Evolutionary conservation across 1,140 invertebrate species (phyloP).

Genomic region (Bombus breviceps): DNA sequence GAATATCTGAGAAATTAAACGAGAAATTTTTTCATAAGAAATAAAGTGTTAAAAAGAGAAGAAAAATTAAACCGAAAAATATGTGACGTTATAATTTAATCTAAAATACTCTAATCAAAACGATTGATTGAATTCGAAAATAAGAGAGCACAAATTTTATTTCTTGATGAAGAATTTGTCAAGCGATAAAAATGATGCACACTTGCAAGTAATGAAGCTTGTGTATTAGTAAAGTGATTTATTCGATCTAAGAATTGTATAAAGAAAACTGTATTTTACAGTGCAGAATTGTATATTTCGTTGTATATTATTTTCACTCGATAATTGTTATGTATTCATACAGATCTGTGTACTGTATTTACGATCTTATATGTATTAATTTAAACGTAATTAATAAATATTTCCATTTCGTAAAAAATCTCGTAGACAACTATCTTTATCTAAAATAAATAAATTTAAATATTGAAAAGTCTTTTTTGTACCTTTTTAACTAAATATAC

Average conservation of each 20-base stretch:
- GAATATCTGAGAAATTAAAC: too few species aligned
- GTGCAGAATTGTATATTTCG: conserved; percentile 73
- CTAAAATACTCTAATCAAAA: not conserved
- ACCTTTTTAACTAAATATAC: not conserved
- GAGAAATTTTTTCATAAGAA: not conserved
- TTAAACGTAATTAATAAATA: conserved; percentile 75
- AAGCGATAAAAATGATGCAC: not conserved
- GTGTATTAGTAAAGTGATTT: conserved; percentile 54
- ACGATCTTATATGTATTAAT: conserved; percentile 71
- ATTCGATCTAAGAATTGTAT: conserved; percentile 59
- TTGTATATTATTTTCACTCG: conserved; percentile 75
- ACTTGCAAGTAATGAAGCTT: conserved; percentile 1
- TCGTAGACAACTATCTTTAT: not conserved
- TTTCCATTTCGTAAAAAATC: conserved; percentile 49
- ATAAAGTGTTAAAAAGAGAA: not conserved
- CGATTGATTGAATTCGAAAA: not conserved
- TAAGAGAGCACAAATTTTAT: not conserved
- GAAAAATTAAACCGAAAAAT: not conserved
- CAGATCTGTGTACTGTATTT: conserved; percentile 66
- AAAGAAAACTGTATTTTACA: conserved; percentile 63
- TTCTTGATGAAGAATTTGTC: conserved; percentile 9
- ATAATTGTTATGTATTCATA: conserved; percentile 70
- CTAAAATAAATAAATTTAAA: not conserved
- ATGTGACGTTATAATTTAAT: not conserved
- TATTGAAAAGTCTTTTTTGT: not conserved